Evolutionary conservation across 2,888 invertebrate genomes (phyloP).

Genomic region (Phyllotreta striolata): DNA sequence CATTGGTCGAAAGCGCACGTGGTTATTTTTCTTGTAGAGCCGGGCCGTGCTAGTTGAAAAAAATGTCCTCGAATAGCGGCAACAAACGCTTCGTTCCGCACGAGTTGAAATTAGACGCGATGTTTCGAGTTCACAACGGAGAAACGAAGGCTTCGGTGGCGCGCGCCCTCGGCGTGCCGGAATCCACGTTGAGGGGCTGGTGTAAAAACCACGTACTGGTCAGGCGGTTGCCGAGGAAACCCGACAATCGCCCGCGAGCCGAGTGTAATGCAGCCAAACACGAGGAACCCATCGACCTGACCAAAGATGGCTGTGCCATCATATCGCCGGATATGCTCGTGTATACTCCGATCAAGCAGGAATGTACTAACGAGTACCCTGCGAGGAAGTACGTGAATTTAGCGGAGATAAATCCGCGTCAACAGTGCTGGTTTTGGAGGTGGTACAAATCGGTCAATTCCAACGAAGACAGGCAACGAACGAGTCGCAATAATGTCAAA

Average conservation of each 20-base stretch:
- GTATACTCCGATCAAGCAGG: no score
- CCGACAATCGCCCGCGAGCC: neutral
- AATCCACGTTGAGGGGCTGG: slow-evolving; percentile 88
- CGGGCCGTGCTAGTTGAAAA: no score
- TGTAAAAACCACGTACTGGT: slow-evolving; percentile 86
- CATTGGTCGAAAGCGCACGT: slow-evolving; percentile 43
- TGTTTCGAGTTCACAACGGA: slow-evolving; percentile 83
- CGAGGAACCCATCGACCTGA: no score
- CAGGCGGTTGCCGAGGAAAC: slow-evolving; percentile 74
- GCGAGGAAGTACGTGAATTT: slow-evolving; percentile 4
- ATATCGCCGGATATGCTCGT: no score
- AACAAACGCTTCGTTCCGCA: slow-evolving; percentile 77
- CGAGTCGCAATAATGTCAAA: slow-evolving; percentile 62
- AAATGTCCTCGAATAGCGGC: slow-evolving; percentile 73
- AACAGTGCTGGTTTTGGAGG: slow-evolving; percentile 76
- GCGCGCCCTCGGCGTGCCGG: slow-evolving; percentile 84
- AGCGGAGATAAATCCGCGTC: slow-evolving; percentile 50
- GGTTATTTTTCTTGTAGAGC: slow-evolving; percentile 15
- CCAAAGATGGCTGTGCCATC: no score
- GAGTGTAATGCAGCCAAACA: no score
- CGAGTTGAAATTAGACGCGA: slow-evolving; percentile 81
- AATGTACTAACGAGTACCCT: no score
- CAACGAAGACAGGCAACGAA: slow-evolving; percentile 33
- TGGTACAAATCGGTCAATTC: slow-evolving; percentile 73
- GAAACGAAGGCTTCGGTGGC: slow-evolving; percentile 88